Conservation (phyloP, 2,113 vertebrate species). For the Rhizomys pruinosus region DNA sequence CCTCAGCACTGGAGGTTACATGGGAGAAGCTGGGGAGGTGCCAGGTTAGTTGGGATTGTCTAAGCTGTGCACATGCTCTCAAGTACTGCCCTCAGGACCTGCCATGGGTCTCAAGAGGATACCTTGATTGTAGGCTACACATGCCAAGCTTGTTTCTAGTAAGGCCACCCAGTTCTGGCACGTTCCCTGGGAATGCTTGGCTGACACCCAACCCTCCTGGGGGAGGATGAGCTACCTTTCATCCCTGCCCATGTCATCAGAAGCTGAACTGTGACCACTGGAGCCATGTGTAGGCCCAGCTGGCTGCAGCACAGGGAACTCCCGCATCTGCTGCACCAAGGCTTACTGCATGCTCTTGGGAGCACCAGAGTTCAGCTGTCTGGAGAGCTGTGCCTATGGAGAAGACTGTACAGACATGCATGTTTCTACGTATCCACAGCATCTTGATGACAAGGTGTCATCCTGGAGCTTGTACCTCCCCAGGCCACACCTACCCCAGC, state of each 20-base stretch:
- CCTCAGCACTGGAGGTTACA: accelerated
- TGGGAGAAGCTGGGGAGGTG: too few species aligned
- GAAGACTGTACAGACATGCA: accelerated
- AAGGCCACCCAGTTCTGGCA: too few species aligned
- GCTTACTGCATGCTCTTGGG: background rate
- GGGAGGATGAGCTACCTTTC: background rate
- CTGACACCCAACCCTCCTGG: background rate
- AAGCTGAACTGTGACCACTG: background rate
- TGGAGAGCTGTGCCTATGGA: background rate
- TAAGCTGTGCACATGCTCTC: accelerated
- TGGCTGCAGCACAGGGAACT: too few species aligned
- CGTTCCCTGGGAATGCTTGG: background rate
- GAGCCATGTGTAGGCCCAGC: background rate
- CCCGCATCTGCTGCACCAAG: background rate
- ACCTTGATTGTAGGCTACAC: background rate
- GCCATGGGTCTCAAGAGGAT: accelerated
- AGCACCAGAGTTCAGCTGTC: background rate
- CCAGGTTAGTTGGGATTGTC: accelerated
- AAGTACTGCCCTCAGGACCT: background rate
- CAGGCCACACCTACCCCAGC: background rate
- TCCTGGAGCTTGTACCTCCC: accelerated
- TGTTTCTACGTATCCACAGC: background rate
- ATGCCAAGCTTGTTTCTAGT: accelerated
- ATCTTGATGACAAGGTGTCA: accelerated
- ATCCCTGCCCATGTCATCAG: background rate